These are phyloP conservation scores for Gopherus flavomarginatus DNA, from an alignment of 2,113 vertebrate species.

Conservation along the genomic window DNA sequence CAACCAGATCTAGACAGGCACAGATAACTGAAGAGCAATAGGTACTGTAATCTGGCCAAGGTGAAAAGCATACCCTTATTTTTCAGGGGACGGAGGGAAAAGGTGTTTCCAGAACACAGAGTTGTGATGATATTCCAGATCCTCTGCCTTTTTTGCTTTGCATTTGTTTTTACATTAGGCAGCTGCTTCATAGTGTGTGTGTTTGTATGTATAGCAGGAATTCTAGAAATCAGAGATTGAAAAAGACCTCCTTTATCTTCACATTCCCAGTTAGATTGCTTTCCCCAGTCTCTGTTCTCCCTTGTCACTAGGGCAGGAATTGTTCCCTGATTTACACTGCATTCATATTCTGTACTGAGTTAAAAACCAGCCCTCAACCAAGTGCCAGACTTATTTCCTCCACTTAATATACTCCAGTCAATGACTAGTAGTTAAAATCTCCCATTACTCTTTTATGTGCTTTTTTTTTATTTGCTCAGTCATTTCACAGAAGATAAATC, in stretches of 20 bases:
- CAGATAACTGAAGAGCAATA: not conserved
- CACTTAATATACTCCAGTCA: constrained; percentile 6
- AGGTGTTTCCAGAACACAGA: not conserved
- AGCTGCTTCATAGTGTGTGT: fast-evolving
- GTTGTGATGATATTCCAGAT: not conserved
- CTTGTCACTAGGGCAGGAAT: not conserved
- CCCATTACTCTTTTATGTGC: not conserved
- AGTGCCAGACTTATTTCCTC: constrained; percentile 24
- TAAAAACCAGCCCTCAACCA: not conserved
- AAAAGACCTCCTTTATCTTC: not conserved
- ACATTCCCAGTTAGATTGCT: not conserved
- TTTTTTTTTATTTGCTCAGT: constrained; percentile 35
- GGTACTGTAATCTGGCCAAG: not conserved
- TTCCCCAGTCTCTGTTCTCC: not conserved
- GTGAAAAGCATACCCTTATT: not conserved
- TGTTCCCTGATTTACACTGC: constrained; percentile 3
- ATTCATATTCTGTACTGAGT: constrained; percentile 8
- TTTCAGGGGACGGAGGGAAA: not conserved
- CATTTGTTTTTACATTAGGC: not conserved
- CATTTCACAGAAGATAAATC: constrained; percentile 58
- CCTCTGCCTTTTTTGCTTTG: fast-evolving
- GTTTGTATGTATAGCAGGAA: not conserved
- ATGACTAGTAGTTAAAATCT: constrained; percentile 37
- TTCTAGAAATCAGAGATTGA: not conserved
- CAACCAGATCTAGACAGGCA: not conserved